These are phyloP conservation scores for Drosophila conformis DNA, from an alignment of 2,888 invertebrate species.

Conservation along the genomic window DNA sequence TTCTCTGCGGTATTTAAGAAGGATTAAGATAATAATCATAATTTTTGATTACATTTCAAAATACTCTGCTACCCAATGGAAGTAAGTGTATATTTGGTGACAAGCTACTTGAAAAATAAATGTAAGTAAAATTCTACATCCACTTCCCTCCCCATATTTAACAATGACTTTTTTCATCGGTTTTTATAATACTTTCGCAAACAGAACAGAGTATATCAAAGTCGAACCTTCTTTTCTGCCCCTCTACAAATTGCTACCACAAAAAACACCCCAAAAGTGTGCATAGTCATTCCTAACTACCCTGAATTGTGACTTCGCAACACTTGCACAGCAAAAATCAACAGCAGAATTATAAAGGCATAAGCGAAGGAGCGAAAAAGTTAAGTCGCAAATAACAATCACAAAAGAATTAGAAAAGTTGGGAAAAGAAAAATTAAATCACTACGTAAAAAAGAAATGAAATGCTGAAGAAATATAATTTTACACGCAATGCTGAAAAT, in stretches of 20 bases:
- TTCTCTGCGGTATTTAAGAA: neutral
- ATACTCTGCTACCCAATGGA: neutral
- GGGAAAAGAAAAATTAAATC: constrained; percentile 55
- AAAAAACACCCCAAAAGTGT: constrained; percentile 9
- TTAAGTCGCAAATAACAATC: constrained; percentile 68
- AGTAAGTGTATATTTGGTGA: neutral
- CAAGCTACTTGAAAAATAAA: neutral
- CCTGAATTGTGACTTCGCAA: constrained; percentile 30
- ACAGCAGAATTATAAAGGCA: constrained; percentile 15
- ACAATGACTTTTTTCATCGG: neutral
- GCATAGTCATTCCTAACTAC: constrained; percentile 22
- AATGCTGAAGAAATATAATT: constrained; percentile 45
- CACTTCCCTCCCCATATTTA: neutral
- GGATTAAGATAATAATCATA: constrained; percentile 2
- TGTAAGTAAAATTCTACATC: neutral
- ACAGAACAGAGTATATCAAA: neutral
- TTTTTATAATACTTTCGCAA: neutral
- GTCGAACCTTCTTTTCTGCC: neutral
- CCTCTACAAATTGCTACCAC: constrained; percentile 30
- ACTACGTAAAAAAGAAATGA: constrained; percentile 45
- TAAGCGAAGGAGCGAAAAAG: constrained; percentile 31
- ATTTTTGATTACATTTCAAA: neutral
- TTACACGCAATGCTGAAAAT: constrained; percentile 55
- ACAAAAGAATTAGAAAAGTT: constrained; percentile 70
- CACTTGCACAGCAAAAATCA: constrained; percentile 9